Evolutionary conservation across 2,888 invertebrate genomes (phyloP), one percentile per base, ranked within the genome.

Genomic region (Notocelia uddmanniana): DNA sequence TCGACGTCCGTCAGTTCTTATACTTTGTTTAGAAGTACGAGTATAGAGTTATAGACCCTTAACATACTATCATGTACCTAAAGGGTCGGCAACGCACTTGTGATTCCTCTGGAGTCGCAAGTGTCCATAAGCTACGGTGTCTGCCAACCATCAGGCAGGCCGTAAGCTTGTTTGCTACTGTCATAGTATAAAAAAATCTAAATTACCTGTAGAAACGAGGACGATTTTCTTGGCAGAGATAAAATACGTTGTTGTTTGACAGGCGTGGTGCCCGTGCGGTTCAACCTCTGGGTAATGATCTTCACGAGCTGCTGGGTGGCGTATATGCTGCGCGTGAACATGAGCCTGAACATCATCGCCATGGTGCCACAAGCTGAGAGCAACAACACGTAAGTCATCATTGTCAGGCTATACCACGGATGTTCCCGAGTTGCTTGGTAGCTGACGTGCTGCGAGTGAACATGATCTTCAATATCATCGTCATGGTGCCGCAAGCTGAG

Each of bases 281-380:
- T 93, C 74, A 92, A 92, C 78, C 76, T 94, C 57, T 92, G 93
- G 91, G 74, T 92, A 54, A 96, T 97, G 96, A 86, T 96, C 76
- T 96, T 97, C 84, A 95, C 96, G 73, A 95, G 96, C 75, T 96
- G 96, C 78, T 95, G 96, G 89, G 94, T 96, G 76, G 94, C 95
- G 18, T 97, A 97, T 89, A 96, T 96, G 95, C 93, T 96, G 76
- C 94, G 97, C 64, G 95, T 97, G 1, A 97, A 97, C 84, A 95
- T 97, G 91, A 96, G 97, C 18, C 95, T 97, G 64, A 96, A 96
- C 77, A 93, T 96, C 52, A 95, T 96, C 58, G 96, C 96, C 8
- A 96, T 96, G 96, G 96, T 96, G 3, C 92, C 94, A 0, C 89
- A 90, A 37, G 76, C 81, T 8, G 79, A 85, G 26, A 87, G 85